Base-by-base conservation (phyloP, 2,888 invertebrate genomes). In the Lissonota sp. region DNA sequence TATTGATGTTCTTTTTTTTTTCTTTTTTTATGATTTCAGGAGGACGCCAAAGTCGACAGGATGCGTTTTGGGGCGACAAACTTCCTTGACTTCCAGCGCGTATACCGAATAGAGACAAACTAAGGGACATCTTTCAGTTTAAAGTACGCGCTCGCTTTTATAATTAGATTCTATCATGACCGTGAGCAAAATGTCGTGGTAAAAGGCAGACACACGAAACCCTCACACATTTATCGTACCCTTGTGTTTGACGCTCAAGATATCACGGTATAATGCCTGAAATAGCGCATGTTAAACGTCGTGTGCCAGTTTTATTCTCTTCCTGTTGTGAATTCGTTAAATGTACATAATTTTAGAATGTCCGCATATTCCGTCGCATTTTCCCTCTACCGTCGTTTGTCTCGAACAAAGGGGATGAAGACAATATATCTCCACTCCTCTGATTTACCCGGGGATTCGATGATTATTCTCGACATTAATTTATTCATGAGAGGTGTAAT, bases 151-250 rank as follows among this genome's bases (percentile, higher is more conserved):
- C 74, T 42, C 26, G 51, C 51, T 51, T 79, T 84, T 86, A 88
- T 88, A 89, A 90, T 90, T 90, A 86, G 83, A 79, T 79, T 74
- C 79, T 83, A 84, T 86, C 88, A 84, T 79, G 87, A 87, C 85
- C 86, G 83, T 84, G 80, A 80, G 76, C 78, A 79, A 72, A 60
- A 49, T 82, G 84, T 84, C 85, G 87, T 39, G 67, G 75, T 58
- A 58, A 57, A 46, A 66, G 66, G 66, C 16, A 63, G 10, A 44
- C 40, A 39, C 12, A 60, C 60, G 60, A 14, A 14, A 51, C 51
- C 51, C 16, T 10, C 7, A 53, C 42, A 53, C 39, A 40, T 60
- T 67, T 63, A 74, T 74, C 67, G 53, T 72, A 85, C 75, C 69
- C 42, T 71, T 62, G 60, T 42, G 51, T 77, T 53, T 80, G 78